Conservation (phyloP, 2,113 vertebrate genomes). For the Neoarius graeffei region DNA sequence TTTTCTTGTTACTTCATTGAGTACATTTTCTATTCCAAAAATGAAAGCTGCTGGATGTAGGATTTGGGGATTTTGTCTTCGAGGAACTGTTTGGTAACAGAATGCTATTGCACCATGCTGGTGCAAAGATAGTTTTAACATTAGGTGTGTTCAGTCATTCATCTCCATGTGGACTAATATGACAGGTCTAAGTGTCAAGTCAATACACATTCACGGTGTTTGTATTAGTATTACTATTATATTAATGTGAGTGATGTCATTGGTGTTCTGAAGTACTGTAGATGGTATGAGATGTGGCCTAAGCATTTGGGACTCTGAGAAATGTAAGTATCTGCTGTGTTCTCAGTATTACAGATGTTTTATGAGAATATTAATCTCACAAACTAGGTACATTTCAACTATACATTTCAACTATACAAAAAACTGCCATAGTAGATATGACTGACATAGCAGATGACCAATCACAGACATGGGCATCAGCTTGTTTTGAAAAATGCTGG, state of each 20-base stretch:
- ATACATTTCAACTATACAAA: neutral
- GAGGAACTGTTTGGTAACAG: neutral
- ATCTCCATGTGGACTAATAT: neutral
- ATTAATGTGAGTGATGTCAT: neutral
- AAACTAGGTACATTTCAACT: neutral
- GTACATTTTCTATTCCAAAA: neutral
- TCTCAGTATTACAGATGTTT: neutral
- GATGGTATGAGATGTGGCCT: neutral
- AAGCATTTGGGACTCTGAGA: neutral
- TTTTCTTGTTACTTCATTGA: neutral
- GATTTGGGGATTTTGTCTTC: neutral
- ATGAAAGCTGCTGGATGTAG: neutral
- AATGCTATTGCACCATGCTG: neutral
- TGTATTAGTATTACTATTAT: neutral
- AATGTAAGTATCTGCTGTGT: neutral
- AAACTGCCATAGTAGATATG: neutral
- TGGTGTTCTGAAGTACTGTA: neutral
- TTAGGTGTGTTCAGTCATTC: neutral
- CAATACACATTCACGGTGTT: neutral
- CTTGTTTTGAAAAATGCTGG: too few species aligned
- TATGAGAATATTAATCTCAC: neutral
- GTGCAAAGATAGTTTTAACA: neutral
- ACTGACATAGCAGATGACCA: neutral
- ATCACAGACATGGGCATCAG: neutral
- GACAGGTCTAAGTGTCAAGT: neutral